Conservation (phyloP, 2,797 vertebrate species). For the Salarias fasciatus region DNA sequence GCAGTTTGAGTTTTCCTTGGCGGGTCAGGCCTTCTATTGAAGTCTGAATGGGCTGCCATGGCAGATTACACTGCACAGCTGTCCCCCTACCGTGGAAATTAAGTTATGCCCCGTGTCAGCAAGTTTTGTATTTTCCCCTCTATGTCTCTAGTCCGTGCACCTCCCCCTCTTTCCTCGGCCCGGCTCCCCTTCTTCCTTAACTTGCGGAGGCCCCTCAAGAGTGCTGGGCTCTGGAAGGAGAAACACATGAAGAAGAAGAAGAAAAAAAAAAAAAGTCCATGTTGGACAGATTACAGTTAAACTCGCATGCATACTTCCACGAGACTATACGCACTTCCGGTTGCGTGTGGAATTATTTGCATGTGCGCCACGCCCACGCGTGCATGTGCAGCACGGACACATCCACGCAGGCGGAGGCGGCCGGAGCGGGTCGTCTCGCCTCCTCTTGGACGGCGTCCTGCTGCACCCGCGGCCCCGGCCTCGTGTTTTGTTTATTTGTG, state of each 20-base stretch:
- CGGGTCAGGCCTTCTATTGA: constrained; percentile 99
- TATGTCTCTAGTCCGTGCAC: constrained; percentile 70
- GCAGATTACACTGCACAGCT: constrained; percentile 99
- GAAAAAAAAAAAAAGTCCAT: constrained; percentile 4
- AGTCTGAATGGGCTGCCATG: constrained; percentile 98
- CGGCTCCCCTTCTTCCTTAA: constrained; percentile 69
- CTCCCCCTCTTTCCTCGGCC: constrained; percentile 58
- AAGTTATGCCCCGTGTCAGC: constrained; percentile 99
- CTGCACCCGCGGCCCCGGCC: constrained; percentile 63
- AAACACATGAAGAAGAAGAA: constrained; percentile 33
- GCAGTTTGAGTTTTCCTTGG: constrained; percentile 94
- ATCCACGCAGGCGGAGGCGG: constrained; percentile 27
- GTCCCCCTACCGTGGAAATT: constrained; percentile 99
- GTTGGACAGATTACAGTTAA: constrained; percentile 7
- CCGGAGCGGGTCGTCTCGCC: constrained; percentile 23
- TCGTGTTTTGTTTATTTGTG: constrained; percentile 75
- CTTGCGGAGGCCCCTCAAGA: constrained; percentile 66
- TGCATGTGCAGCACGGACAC: constrained; percentile 19
- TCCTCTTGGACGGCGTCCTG: constrained; percentile 56
- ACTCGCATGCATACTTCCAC: constrained; percentile 12
- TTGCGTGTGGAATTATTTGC: constrained; percentile 21
- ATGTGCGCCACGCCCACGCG: constrained; percentile 9
- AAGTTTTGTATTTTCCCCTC: constrained; percentile 87
- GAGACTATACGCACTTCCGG: constrained; percentile 17
- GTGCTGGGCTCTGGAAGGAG: constrained; percentile 51